phyloP scores from a whole-genome alignment of 1,140 invertebrate species.

The Cephus cinctus region DNA sequence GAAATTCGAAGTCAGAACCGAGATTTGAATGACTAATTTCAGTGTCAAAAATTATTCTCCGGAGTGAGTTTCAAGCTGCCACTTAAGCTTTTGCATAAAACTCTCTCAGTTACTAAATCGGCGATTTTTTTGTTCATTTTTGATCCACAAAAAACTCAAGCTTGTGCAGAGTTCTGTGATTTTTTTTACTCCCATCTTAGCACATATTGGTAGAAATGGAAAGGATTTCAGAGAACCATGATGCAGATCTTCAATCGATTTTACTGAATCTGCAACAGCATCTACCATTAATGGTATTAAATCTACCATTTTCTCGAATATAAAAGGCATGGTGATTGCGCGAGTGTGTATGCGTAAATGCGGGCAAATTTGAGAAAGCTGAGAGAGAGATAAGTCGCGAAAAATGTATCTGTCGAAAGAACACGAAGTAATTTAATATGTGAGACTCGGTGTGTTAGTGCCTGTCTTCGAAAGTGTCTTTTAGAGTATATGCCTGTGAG shows the following conservation, averaged over 20 bases:
- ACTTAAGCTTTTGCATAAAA: neutral
- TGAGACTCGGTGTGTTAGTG: no score
- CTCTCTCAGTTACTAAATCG: neutral
- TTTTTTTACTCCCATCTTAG: neutral
- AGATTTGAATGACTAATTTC: no score
- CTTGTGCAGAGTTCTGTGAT: slow-evolving; percentile 2
- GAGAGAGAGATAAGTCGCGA: no score
- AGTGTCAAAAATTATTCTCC: neutral
- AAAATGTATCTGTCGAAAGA: no score
- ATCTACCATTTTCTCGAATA: no score
- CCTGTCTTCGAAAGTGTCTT: no score
- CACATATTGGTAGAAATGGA: neutral
- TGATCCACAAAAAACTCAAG: neutral
- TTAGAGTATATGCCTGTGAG: no score
- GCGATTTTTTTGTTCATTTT: neutral
- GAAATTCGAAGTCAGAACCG: neutral
- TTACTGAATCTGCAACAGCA: neutral
- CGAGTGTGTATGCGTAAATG: no score
- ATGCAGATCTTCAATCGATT: neutral
- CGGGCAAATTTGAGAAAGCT: no score
- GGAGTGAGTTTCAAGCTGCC: neutral
- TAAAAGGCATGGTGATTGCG: no score
- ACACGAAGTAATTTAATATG: no score
- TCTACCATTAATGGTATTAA: no score
- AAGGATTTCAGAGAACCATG: neutral